phyloP scores from a whole-genome alignment of 2,797 vertebrate species.

The Sebastes glaucus region DNA sequence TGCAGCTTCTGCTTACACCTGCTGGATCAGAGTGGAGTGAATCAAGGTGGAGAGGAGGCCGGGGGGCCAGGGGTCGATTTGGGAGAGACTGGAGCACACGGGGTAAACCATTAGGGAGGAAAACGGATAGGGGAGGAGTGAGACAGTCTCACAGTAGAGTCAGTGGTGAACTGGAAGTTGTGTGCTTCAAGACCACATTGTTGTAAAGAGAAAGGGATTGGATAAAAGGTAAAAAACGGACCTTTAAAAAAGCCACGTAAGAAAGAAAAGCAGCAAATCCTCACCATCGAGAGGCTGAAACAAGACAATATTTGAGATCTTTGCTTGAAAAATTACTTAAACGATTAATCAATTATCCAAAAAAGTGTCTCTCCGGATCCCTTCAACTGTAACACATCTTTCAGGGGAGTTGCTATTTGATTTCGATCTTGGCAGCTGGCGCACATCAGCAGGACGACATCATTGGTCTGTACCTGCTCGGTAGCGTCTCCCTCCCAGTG shows the following conservation, averaged over 20 bases:
- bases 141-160: no score
- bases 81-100: background rate
- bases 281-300: background rate
- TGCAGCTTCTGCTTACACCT: conserved; percentile 43
- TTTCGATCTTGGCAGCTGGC: background rate
- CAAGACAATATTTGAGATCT: no score
- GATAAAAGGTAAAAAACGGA: background rate
- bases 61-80: conserved; percentile 32
- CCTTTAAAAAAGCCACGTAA: background rate
- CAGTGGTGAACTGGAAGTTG: background rate
- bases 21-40: conserved; percentile 29
- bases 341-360: no score
- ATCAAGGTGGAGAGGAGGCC: conserved; percentile 3
- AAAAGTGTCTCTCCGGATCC: background rate
- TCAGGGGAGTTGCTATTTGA: background rate
- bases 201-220: background rate
- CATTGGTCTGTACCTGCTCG: background rate
- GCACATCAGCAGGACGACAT: background rate
- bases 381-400: background rate
- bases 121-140: no score
- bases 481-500: background rate
- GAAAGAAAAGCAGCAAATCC: background rate
- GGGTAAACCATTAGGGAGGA: background rate
- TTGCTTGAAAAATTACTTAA: no score
- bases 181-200: no score